Evolutionary conservation across 2,797 vertebrate species (phyloP), one percentile per base, ranked within the genome.

Genomic region (Oreochromis grahami): DNA sequence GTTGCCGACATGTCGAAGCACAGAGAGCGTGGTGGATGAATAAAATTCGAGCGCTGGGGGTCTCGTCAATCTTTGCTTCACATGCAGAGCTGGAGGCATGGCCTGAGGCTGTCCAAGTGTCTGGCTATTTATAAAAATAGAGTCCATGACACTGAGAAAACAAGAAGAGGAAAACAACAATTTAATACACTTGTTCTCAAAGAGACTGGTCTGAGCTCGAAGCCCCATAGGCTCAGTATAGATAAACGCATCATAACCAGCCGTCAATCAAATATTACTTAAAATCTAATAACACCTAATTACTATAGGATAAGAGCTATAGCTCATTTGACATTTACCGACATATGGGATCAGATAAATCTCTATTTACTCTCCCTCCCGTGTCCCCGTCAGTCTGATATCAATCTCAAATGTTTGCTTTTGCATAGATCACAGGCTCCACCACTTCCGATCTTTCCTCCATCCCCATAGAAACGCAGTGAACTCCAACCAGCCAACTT

Each of bases 341-440:
- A 84, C 91, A 88, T 86, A 43, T 79, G 78, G 63, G 65, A 79
- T 89, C 80, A 88, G 86, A 87, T 92, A 85, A 88, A 89, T 79
- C 82, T 63, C 68, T 82, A 29, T 93, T 91, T 91, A 82, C 89
- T 87, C 82, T 88, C 77, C 76, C 74, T 5, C 10, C 76, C 53
- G 4, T 43, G 85, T 83, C 86, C 86, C 38, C 4, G 45, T 83
- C 85, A 53, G 88, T 89, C 84, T 77, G 55, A 58, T 79, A 91
- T 93, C 89, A 89, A 89, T 94, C 86, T 87, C 56, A 60, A 52
- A 90, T 88, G 83, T 93, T 91, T 92, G 86, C 87, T 43, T 72
- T 78, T 56, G 89, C 90, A 92, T 93, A 87, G 90, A 93, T 93
- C 90, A 82, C 78, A 34, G 38, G 70, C 77, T 52, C 83, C 13